Evolutionary conservation across 2,888 invertebrate genomes (phyloP), one percentile per base, ranked within the genome.

Genomic region (Harpalus rufipes): DNA sequence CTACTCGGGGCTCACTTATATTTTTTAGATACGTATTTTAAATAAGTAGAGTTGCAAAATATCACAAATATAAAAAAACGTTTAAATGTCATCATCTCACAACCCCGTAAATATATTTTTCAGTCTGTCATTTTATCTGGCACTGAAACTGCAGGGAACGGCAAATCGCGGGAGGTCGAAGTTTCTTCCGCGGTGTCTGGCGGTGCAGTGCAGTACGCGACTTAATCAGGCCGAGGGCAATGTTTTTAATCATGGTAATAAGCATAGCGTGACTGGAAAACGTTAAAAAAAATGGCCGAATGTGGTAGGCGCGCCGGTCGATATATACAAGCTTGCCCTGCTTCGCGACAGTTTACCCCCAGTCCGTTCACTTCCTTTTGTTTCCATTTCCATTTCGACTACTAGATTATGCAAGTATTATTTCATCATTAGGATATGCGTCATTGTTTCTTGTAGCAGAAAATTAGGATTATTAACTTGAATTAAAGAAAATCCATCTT

Each of bases 191-290:
- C 32, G 5, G 63, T 21, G 25, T 21, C 18, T 63, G 25, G 10
- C 63, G 32, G 7, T 68, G 10, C 63, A 39, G 7, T 68, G 68
- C 68, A 25, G n/a, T 8, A 63, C 68, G 72, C 2, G 72, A 63
- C 63, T 84, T 51, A 84, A 59, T 76, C 78, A 78, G 61, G 56
- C 25, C 68, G 78, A 51, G 63, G 63, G 56, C 84, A 78, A 78
- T 84, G 84, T 78, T 84, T 84, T 84, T 84, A 84, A 84, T 84
- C 84, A 84, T 78, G 84, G 84, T 84, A 84, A 84, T 84, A 84
- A 84, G 63, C 18, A 84, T 84, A 78, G 84, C 84, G 84, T 84
- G 84, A 84, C 84, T 84, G 44, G 65, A 63, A 59, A 78, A 84
- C 65, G 63, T 56, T 78, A 84, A 58, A 84, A 84, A 84, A 84